Base-by-base conservation (phyloP, 2,113 vertebrate genomes). In the Aspiorhynchus laticeps region DNA sequence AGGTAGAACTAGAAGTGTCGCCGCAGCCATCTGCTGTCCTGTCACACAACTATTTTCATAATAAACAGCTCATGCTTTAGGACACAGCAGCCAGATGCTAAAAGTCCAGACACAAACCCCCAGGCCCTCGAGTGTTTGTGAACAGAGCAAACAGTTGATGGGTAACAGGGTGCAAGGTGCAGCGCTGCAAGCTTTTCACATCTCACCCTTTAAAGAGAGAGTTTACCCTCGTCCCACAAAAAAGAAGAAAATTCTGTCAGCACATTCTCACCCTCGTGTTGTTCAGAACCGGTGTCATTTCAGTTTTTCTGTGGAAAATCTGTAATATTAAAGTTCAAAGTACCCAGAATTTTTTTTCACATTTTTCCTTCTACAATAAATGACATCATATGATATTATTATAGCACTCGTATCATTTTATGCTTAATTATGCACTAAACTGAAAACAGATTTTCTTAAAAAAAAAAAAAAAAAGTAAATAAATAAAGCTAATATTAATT, bases 41-140 rank as follows among this genome's bases (percentile, higher is more conserved):
- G 75, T 53, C 84, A 80, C 26, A 73, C 12, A 80, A 73, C 69
- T 88, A 80, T 88, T 86, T 86, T 86, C 73, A 89, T 67, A 89
- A 88, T 41, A 76, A 80, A 67, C 76, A 56, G 48, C 31, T 76
- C 31, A 63, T 28, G 83, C 83, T 88, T 87, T 88, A 71, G 83
- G 71, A 88, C 67, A 87, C 73, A 75, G 75, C 74, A 85, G 81
- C 59, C 86, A 43, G 69, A 59, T 79, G 61, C 78, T 80, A 41
- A 63, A 73, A n/a, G 26, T 77, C 84, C 76, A 79, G 59, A 71
- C n/a, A 14, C 83, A 59, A 61, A 28, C 43, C 53, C 84, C n/a
- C 31, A 63, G 71, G 83, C 83, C 51, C 9, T 19, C 5, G 12
- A 80, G 33, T 48, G 65, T 73, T 74, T 48, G 65, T 85, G 76